Conservation (phyloP, 1,140 invertebrate genomes). For the Brachionus calyciflorus region DNA sequence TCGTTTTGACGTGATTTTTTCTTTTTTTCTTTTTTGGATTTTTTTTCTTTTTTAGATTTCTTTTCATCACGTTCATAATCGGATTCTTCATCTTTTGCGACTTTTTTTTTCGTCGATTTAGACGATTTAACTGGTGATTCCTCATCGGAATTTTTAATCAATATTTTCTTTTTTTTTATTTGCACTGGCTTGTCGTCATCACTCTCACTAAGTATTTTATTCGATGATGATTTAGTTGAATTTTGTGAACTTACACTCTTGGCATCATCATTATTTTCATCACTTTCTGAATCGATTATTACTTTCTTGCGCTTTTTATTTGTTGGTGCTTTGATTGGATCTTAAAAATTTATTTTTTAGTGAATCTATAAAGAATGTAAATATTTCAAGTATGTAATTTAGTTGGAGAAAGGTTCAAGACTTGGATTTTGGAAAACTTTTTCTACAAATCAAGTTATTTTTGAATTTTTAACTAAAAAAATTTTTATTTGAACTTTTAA, state of each 20-base stretch:
- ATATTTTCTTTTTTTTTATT: slow-evolving; percentile 33
- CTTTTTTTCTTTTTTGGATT: background rate
- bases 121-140: background rate
- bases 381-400: too few relatives aligned
- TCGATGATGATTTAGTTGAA: background rate
- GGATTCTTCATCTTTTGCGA: background rate
- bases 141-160: slow-evolving; percentile 7
- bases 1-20: background rate
- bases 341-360: background rate
- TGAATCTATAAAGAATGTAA: too few relatives aligned
- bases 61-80: background rate
- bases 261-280: background rate
- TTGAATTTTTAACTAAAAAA: too few relatives aligned
- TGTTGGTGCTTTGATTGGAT: background rate
- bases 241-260: background rate
- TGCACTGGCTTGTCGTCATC: background rate
- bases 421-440: too few relatives aligned
- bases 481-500: too few relatives aligned
- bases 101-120: background rate
- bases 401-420: too few relatives aligned
- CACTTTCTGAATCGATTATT: slow-evolving; percentile 2
- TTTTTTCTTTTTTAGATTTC: slow-evolving; percentile 3
- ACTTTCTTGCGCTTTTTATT: background rate
- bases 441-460: too few relatives aligned
- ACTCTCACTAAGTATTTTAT: background rate